Percentiles rank a stretch among this genome's conserved stretches.
Conservation (phyloP, 1,140 invertebrate species). For the Mizuhopecten yessoensis region DNA sequence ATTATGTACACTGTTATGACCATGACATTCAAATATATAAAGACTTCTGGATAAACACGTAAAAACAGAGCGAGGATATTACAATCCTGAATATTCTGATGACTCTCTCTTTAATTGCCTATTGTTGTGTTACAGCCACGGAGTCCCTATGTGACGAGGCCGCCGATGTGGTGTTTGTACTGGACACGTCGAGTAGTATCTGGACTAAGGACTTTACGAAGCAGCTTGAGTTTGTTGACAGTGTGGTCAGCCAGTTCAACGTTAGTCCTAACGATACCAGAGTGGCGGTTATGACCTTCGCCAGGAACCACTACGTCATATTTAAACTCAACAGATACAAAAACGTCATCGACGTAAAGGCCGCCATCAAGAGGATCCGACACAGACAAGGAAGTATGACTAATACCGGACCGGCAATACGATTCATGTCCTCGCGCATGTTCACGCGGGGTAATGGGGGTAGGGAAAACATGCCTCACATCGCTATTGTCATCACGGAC, state of each 20-base stretch:
- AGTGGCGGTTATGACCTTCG: slow-evolving; percentile 64
- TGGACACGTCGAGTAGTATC: slow-evolving; percentile 74
- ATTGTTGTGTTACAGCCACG: not conserved
- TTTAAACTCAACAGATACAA: slow-evolving; percentile 64
- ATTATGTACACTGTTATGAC: no score
- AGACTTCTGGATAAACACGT: no score
- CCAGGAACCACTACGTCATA: slow-evolving; percentile 47
- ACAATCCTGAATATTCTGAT: no score
- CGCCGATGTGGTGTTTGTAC: slow-evolving; percentile 75
- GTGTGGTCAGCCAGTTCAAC: slow-evolving; percentile 67
- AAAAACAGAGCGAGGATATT: no score
- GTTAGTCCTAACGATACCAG: slow-evolving; percentile 65
- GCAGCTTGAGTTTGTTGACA: slow-evolving; percentile 66
- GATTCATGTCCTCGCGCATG: slow-evolving; percentile 58
- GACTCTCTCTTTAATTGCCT: no score
- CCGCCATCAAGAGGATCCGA: slow-evolving; percentile 51
- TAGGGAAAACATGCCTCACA: slow-evolving; percentile 60
- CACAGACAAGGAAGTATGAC: slow-evolving; percentile 65
- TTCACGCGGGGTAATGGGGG: slow-evolving; percentile 62
- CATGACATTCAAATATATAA: no score
- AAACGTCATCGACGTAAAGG: slow-evolving; percentile 46
- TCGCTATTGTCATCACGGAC: slow-evolving; percentile 72
- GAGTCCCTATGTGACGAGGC: not conserved
- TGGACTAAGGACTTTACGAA: slow-evolving; percentile 64
- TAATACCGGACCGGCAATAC: slow-evolving; percentile 65